These are phyloP conservation scores for Acleris cristana DNA, from an alignment of 2,888 invertebrate genomes.

Conservation along the genomic window DNA sequence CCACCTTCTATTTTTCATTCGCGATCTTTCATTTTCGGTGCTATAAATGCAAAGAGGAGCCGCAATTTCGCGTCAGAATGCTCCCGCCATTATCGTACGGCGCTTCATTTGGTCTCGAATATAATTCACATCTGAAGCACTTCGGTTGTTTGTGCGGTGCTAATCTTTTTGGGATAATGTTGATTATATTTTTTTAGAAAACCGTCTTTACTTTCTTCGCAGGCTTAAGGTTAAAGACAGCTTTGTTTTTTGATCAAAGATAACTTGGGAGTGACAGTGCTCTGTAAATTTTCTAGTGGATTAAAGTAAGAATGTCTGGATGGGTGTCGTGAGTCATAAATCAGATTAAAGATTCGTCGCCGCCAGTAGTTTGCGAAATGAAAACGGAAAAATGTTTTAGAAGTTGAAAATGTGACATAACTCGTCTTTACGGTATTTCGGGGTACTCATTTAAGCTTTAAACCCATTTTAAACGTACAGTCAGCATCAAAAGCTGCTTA, in stretches of 20 bases:
- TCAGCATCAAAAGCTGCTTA: no score
- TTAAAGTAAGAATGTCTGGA: no score
- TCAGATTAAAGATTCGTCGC: background rate
- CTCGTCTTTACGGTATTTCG: background rate
- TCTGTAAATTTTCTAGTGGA: no score
- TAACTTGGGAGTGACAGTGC: no score
- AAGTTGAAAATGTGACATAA: background rate
- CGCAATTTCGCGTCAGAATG: slow-evolving; percentile 59
- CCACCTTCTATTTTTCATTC: slow-evolving; percentile 55
- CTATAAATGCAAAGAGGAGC: slow-evolving; percentile 69
- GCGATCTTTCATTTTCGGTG: slow-evolving; percentile 67
- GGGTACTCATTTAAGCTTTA: no score
- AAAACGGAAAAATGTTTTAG: background rate
- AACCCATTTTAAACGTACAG: no score
- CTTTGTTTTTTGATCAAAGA: background rate
- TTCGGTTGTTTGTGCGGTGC: slow-evolving; percentile 27
- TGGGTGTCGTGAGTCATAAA: no score
- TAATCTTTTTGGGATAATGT: slow-evolving; percentile 26
- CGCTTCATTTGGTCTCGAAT: slow-evolving; percentile 55
- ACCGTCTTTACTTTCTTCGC: background rate
- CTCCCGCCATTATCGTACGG: slow-evolving; percentile 53
- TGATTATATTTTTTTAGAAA: slow-evolving; percentile 12
- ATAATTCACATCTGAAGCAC: slow-evolving; percentile 48
- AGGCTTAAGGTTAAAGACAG: background rate
- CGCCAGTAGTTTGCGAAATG: background rate